Evolutionary conservation across 2,113 vertebrate genomes (phyloP).

Genomic region (Excalfactoria chinensis): DNA sequence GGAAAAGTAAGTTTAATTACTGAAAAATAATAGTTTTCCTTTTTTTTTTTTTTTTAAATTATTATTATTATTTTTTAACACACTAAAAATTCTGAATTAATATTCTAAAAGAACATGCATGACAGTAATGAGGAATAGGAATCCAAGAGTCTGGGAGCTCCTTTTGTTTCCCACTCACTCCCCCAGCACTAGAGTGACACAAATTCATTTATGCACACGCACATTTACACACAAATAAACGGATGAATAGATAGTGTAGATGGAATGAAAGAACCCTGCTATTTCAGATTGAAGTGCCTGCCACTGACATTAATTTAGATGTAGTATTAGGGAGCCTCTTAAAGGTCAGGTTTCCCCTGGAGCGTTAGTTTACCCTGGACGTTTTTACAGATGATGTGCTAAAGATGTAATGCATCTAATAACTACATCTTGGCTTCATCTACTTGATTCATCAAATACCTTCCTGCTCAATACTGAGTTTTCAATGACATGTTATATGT

Average conservation of each 20-base stretch:
- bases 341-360: constrained; percentile 77
- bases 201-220: constrained; percentile 41
- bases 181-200: neutral
- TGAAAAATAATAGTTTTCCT: neutral
- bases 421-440: constrained; percentile 75
- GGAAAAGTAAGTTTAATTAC: neutral
- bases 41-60: neutral
- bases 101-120: neutral
- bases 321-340: constrained; percentile 76
- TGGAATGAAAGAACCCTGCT: constrained; percentile 52
- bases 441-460: constrained; percentile 77
- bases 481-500: constrained; percentile 57
- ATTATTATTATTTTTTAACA: neutral
- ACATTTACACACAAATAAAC: constrained; percentile 65
- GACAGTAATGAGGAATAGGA: neutral
- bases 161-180: constrained; percentile 11
- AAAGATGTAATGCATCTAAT: constrained; percentile 77
- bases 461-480: constrained; percentile 68
- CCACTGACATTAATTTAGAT: constrained; percentile 78
- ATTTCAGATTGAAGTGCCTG: constrained; percentile 75
- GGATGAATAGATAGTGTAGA: constrained; percentile 49
- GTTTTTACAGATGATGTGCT: constrained; percentile 78
- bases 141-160: neutral
- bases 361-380: constrained; percentile 71
- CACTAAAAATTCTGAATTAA: neutral